Percentiles rank a stretch among this genome's conserved stretches.
phyloP scores from a whole-genome alignment of 1,140 invertebrate species.

The Leptinotarsa defecta region DNA sequence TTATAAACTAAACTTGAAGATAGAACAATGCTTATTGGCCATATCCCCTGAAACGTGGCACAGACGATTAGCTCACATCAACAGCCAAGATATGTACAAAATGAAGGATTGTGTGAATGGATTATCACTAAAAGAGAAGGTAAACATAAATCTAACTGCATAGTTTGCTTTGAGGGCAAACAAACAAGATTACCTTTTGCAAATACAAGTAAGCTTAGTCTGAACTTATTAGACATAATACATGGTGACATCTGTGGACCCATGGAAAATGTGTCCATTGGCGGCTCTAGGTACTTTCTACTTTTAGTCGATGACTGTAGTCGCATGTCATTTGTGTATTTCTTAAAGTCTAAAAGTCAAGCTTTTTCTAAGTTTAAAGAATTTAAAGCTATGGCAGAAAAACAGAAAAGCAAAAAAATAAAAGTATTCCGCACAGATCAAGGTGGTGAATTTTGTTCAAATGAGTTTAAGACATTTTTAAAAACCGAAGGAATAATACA shows the following conservation, averaged over 20 bases:
- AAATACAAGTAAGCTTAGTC: constrained; percentile 34
- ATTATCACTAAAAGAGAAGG: constrained; percentile 31
- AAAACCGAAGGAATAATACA: constrained; percentile 50
- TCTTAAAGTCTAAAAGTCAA: constrained; percentile 29
- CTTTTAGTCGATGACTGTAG: constrained; percentile 29
- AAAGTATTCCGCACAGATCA: constrained; percentile 48
- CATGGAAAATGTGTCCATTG: constrained; percentile 8
- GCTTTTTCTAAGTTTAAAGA: constrained; percentile 27
- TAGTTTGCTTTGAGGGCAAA: constrained; percentile 50
- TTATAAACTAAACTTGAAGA: constrained; percentile 5
- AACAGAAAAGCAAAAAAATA: constrained; percentile 41
- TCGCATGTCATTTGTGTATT: constrained; percentile 31
- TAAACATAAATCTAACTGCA: constrained; percentile 38
- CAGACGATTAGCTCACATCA: constrained; percentile 48
- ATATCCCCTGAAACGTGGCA: constrained; percentile 39
- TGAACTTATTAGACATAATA: constrained; percentile 47
- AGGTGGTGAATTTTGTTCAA: constrained; percentile 45
- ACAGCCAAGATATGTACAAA: constrained; percentile 32
- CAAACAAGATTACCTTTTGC: constrained; percentile 45
- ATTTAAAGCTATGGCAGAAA: constrained; percentile 31
- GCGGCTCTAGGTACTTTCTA: neutral
- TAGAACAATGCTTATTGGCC: neutral
- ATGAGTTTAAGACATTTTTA: constrained; percentile 35
- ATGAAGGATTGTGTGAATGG: constrained; percentile 37
- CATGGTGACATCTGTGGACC: constrained; percentile 9